Conservation (phyloP, 2,888 invertebrate species). For the Microplitis manilae region DNA sequence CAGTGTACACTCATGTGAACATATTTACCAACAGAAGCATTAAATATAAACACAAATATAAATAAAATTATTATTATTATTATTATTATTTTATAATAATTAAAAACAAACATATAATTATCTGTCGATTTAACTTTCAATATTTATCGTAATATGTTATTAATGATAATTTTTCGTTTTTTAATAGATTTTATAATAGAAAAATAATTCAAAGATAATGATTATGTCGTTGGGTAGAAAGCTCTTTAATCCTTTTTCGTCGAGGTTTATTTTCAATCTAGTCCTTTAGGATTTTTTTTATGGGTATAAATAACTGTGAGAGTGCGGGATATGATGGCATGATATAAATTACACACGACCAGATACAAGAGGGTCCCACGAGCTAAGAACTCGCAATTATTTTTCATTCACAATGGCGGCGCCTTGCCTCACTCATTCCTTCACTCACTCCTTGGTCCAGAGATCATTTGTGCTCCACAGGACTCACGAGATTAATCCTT, state of each 20-base stretch:
- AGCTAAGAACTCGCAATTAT: conserved; percentile 52
- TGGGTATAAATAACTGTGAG: not conserved
- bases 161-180: not conserved
- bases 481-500: conserved; percentile 13
- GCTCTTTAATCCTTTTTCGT: conserved; percentile 49
- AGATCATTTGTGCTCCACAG: conserved; percentile 14
- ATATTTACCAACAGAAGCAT: conserved; percentile 7
- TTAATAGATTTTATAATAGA: conserved; percentile 15
- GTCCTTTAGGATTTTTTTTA: not conserved
- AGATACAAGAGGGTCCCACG: conserved; percentile 42
- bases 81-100: not conserved
- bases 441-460: not conserved
- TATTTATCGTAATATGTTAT: not conserved
- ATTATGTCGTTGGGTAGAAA: conserved; percentile 45
- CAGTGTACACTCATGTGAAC: not conserved
- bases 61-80: not conserved
- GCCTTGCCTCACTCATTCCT: conserved; percentile 50
- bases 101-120: conserved; percentile 11
- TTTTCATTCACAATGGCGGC: conserved; percentile 58
- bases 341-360: conserved; percentile 55
- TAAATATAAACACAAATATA: conserved; percentile 4
- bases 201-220: conserved; percentile 37
- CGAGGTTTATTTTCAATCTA: conserved; percentile 47
- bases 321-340: conserved; percentile 46
- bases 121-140: not conserved